Evolutionary conservation across 2,113 vertebrate genomes (phyloP).

Genomic region (Xyrauchen texanus): DNA sequence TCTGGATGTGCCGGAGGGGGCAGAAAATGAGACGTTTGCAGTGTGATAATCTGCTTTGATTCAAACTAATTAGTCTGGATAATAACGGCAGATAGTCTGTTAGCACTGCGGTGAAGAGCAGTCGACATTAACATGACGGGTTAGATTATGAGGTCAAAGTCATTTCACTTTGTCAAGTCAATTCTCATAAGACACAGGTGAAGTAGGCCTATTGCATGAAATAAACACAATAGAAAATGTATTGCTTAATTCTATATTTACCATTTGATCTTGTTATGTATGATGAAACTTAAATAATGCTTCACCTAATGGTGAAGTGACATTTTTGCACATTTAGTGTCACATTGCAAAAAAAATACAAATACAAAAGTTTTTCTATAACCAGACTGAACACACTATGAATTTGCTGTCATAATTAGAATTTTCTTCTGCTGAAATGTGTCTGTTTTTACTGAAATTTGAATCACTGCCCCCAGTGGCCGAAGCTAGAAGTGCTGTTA

Average conservation of each 20-base stretch:
- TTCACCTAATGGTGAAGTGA: too few relatives aligned
- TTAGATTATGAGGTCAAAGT: slow-evolving; percentile 6
- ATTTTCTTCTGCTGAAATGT: too few relatives aligned
- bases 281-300: too few relatives aligned
- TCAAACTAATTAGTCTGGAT: slow-evolving; percentile 22
- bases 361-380: too few relatives aligned
- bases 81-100: slow-evolving; percentile 4
- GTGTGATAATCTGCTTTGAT: slow-evolving; percentile 32
- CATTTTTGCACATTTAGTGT: too few relatives aligned
- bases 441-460: too few relatives aligned
- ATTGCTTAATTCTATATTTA: neutral
- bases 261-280: too few relatives aligned
- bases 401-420: too few relatives aligned
- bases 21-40: neutral
- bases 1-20: neutral
- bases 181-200: neutral
- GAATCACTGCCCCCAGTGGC: too few relatives aligned
- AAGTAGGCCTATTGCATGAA: neutral
- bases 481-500: too few relatives aligned
- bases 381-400: too few relatives aligned
- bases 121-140: neutral
- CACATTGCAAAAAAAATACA: too few relatives aligned
- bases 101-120: neutral
- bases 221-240: neutral
- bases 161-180: neutral